A percentile compares a stretch with the other conserved stretches of the same genome.
Conservation (phyloP, 92 coral and sea anemone genomes). For the Epizoanthus rinbou region DNA sequence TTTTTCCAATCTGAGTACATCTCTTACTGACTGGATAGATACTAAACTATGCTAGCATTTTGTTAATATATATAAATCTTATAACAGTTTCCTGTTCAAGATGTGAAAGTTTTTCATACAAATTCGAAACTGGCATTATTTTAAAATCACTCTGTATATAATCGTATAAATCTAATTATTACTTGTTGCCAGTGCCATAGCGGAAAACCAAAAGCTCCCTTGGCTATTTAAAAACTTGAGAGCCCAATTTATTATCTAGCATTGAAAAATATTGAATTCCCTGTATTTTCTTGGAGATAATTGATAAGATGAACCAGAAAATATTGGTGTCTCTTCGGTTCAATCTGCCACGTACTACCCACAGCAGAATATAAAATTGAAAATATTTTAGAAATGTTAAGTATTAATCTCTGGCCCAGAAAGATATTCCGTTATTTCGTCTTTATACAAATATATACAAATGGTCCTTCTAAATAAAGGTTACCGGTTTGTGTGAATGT, state of each 20-base stretch:
- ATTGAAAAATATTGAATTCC: not conserved
- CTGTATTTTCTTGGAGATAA: not conserved
- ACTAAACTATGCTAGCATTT: constrained; percentile 11
- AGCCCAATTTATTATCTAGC: not conserved
- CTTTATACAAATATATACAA: constrained; percentile 47
- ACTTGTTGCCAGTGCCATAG: not conserved
- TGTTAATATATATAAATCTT: not conserved
- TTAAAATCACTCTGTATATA: not conserved
- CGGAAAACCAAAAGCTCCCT: not conserved
- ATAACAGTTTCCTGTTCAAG: not conserved
- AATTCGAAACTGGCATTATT: not conserved
- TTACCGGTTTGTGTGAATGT: not conserved
- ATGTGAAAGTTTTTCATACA: constrained; percentile 29
- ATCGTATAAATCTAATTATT: not conserved
- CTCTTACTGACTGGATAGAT: constrained; percentile 1
- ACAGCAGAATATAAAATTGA: constrained; percentile 25
- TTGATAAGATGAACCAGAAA: not conserved
- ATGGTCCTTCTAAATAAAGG: constrained; percentile 19
- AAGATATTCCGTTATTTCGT: constrained; percentile 13
- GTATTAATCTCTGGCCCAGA: constrained; percentile 3
- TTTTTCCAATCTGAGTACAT: not conserved
- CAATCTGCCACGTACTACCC: not conserved
- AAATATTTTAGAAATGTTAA: constrained; percentile 8
- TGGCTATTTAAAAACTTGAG: not conserved
- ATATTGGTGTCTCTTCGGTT: constrained; percentile 22